phyloP scores from a whole-genome alignment of 2,797 vertebrate genomes.

The Enteromius anoplus region DNA sequence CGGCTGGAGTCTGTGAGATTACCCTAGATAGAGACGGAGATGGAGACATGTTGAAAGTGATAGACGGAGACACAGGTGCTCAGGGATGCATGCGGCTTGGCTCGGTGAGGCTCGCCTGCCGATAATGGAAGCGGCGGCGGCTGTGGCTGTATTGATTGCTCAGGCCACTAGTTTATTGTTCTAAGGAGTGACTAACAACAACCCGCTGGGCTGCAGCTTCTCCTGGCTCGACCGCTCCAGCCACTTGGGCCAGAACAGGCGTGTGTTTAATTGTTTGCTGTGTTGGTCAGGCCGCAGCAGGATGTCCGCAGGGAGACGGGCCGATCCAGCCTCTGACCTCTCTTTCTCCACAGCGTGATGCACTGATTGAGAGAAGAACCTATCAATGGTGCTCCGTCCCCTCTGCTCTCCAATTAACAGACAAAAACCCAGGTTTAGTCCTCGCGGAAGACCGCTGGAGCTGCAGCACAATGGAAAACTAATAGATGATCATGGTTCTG shows the following conservation, averaged over 20 bases:
- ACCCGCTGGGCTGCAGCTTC: constrained; percentile 67
- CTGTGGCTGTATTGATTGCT: constrained; percentile 80
- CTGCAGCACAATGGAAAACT: constrained; percentile 53
- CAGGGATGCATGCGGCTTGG: constrained; percentile 71
- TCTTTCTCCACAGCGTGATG: constrained; percentile 73
- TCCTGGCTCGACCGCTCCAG: constrained; percentile 66
- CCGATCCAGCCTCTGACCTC: constrained; percentile 80
- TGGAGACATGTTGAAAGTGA: constrained; percentile 40
- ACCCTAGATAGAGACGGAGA: constrained; percentile 49
- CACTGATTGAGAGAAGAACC: constrained; percentile 79
- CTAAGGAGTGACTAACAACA: constrained; percentile 82
- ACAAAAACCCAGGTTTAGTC: constrained; percentile 68
- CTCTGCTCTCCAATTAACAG: constrained; percentile 81
- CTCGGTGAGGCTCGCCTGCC: constrained; percentile 65
- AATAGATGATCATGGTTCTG: constrained; percentile 55
- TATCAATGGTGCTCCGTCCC: constrained; percentile 76
- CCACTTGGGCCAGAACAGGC: constrained; percentile 72
- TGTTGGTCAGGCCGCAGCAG: constrained; percentile 75
- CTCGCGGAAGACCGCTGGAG: constrained; percentile 32
- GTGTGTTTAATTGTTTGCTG: constrained; percentile 85
- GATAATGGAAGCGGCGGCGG: constrained; percentile 78
- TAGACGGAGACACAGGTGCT: constrained; percentile 63
- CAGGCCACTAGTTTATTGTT: constrained; percentile 81
- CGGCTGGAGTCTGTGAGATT: constrained; percentile 6
- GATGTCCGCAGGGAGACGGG: constrained; percentile 75